A percentile compares a stretch with the other conserved stretches of the same genome.
Conservation (phyloP, 2,888 invertebrate species). For the Philaethria dido region DNA sequence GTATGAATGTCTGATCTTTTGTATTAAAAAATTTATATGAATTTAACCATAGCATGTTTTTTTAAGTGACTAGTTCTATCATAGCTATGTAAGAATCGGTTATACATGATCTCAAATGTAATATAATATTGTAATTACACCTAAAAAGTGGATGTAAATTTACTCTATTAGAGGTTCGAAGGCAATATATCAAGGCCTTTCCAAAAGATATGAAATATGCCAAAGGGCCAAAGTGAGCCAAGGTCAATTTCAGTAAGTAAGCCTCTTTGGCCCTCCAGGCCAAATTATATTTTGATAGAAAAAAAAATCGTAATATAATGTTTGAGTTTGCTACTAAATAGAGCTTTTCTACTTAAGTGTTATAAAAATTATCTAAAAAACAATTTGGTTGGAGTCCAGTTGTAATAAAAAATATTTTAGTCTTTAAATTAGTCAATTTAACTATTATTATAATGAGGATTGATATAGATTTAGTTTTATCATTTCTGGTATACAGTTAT, state of each 20-base stretch:
- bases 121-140: slow-evolving; percentile 57
- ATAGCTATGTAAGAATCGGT: slow-evolving; percentile 40
- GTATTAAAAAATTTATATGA: slow-evolving; percentile 33
- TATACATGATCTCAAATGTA: slow-evolving; percentile 66
- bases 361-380: slow-evolving; percentile 57
- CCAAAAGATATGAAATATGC: slow-evolving; percentile 44
- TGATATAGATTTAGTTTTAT: slow-evolving; percentile 71
- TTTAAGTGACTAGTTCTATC: slow-evolving; percentile 48
- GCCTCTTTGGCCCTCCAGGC: neutral
- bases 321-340: slow-evolving; percentile 59
- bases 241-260: neutral
- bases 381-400: slow-evolving; percentile 71
- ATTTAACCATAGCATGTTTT: slow-evolving; percentile 48
- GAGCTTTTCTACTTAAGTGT: slow-evolving; percentile 68
- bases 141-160: slow-evolving; percentile 55
- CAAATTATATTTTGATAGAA: slow-evolving; percentile 42
- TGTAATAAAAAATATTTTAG: slow-evolving; percentile 63
- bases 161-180: slow-evolving; percentile 50
- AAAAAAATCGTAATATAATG: slow-evolving; percentile 68
- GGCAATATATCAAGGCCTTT: slow-evolving; percentile 70
- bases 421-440: slow-evolving; percentile 76
- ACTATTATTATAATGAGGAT: slow-evolving; percentile 58
- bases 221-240: slow-evolving; percentile 1
- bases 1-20: slow-evolving; percentile 50
- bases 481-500: slow-evolving; percentile 60